Percentiles rank a stretch among this genome's conserved stretches.
These are phyloP conservation scores for Epizoanthus ramosus DNA, from an alignment of 92 coral and sea anemone species.

Conservation along the genomic window DNA sequence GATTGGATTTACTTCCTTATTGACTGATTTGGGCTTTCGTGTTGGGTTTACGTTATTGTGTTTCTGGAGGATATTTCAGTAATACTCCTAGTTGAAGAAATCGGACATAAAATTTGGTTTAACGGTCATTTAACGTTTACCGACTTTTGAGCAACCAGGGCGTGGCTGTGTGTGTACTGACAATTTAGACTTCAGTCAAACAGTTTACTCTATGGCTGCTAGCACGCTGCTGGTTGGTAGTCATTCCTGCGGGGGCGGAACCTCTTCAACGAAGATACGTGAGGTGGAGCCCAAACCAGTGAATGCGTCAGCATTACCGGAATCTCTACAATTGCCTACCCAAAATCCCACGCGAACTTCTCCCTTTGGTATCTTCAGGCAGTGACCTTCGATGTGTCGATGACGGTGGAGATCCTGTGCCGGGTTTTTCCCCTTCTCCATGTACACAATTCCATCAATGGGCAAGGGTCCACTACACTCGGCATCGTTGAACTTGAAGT, in stretches of 20 bases:
- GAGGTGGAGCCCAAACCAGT: constrained; percentile 20
- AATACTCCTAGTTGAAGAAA: too few species aligned
- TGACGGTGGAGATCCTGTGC: constrained; percentile 13
- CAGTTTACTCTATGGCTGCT: too few species aligned
- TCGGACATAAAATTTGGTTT: too few species aligned
- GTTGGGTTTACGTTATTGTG: too few species aligned
- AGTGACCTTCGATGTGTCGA: constrained; percentile 31
- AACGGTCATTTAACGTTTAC: too few species aligned
- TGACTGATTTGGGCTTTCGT: too few species aligned
- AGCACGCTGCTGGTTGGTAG: too few species aligned
- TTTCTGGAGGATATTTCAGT: too few species aligned
- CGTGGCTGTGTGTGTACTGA: too few species aligned
- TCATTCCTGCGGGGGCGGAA: constrained; percentile 15
- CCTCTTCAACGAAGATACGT: constrained; percentile 25
- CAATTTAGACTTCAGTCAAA: too few species aligned
- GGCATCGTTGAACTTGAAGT: constrained; percentile 9
- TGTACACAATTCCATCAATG: constrained; percentile 46
- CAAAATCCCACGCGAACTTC: constrained; percentile 35
- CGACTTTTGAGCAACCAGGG: too few species aligned
- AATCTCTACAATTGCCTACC: constrained; percentile 23
- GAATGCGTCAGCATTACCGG: constrained; percentile 1
- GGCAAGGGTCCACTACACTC: constrained; percentile 11
- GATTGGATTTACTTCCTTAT: too few species aligned
- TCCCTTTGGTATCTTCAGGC: constrained; percentile 9
- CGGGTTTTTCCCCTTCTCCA: not conserved